These are phyloP conservation scores for Dinothrombium tinctorium DNA, from an alignment of 1,140 invertebrate genomes.

Conservation along the genomic window DNA sequence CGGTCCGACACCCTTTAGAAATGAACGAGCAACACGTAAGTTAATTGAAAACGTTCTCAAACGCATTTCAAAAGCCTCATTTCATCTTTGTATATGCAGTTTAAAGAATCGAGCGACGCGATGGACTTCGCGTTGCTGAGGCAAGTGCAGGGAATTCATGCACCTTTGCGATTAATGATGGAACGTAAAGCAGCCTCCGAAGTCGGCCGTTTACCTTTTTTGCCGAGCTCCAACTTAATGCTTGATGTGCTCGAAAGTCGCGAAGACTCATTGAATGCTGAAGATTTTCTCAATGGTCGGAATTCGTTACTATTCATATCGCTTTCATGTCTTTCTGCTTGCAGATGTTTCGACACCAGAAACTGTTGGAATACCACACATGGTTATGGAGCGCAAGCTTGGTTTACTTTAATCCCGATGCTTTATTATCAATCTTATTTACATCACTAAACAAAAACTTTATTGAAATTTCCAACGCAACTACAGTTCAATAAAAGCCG, in stretches of 20 bases:
- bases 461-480: too few species aligned
- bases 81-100: too few species aligned
- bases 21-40: too few species aligned
- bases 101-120: too few species aligned
- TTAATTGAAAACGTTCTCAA: too few species aligned
- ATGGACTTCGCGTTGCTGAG: conserved; percentile 50
- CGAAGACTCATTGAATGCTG: conserved; percentile 51
- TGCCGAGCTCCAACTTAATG: conserved; percentile 22
- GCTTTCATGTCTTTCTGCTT: too few species aligned
- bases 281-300: conserved; percentile 46
- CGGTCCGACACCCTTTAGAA: too few species aligned
- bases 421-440: too few species aligned
- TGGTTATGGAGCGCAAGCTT: neutral
- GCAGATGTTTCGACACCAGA: too few species aligned
- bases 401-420: neutral
- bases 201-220: conserved; percentile 25
- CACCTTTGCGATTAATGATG: conserved; percentile 55
- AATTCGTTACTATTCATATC: neutral
- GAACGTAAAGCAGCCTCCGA: conserved; percentile 48
- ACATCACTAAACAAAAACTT: too few species aligned
- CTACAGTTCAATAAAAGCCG: too few species aligned
- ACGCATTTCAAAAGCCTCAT: too few species aligned
- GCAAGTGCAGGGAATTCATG: conserved; percentile 63
- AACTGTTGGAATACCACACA: neutral
- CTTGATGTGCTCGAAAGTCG: conserved; percentile 25